phyloP scores from a whole-genome alignment of 2,888 invertebrate species.

The Drosophila fulvimacula region DNA sequence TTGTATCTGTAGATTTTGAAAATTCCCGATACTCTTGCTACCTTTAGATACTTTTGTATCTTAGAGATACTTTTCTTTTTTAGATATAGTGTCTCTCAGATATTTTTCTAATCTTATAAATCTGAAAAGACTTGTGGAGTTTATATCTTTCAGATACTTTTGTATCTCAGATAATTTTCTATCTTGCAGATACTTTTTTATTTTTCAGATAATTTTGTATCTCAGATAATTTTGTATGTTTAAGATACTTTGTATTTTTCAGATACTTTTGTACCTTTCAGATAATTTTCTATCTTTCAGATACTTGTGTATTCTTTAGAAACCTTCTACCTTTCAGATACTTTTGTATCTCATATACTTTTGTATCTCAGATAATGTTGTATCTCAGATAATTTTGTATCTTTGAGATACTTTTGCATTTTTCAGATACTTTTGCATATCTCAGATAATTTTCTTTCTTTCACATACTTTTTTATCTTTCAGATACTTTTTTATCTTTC shows the following conservation, averaged over 20 bases:
- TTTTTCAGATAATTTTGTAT: too few species aligned
- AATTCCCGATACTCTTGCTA: too few species aligned
- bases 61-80: background rate
- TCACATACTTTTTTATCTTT: background rate
- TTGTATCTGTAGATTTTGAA: too few species aligned
- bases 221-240: background rate
- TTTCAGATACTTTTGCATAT: too few species aligned
- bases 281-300: background rate
- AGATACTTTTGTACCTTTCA: background rate
- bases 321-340: background rate
- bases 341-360: background rate
- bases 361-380: background rate
- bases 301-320: background rate
- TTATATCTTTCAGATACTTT: background rate
- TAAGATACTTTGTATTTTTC: background rate
- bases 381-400: background rate
- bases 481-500: background rate
- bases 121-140: too few species aligned
- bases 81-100: too few species aligned
- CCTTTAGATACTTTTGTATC: background rate
- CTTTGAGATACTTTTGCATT: background rate
- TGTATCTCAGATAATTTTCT: background rate
- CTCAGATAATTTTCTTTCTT: background rate
- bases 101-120: too few species aligned
- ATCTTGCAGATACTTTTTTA: background rate